Percentiles rank a stretch among this genome's conserved stretches.
phyloP scores from a whole-genome alignment of 2,888 invertebrate species.

The Drosophila ochracea region DNA sequence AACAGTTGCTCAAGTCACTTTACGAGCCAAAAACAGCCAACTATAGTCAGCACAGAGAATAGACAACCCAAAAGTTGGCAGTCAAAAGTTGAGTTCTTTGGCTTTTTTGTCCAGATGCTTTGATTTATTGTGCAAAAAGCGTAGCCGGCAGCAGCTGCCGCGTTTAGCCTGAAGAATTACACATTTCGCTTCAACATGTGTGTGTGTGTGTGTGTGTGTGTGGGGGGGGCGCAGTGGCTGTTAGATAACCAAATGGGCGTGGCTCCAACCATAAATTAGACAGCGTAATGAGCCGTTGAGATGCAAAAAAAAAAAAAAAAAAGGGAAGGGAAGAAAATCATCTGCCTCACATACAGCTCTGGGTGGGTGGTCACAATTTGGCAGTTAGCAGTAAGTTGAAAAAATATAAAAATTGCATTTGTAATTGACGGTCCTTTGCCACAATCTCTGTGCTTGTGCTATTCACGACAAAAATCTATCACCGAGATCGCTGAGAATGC shows the following conservation, averaged over 20 bases:
- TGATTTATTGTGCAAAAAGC: conserved; percentile 74
- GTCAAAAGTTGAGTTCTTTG: conserved; percentile 40
- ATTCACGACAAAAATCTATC: background rate
- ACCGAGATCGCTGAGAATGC: background rate
- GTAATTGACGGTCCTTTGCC: background rate
- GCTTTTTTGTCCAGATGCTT: conserved; percentile 40
- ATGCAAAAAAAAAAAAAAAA: conserved; percentile 29
- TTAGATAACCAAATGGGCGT: conserved; percentile 49
- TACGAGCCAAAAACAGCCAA: conserved; percentile 49
- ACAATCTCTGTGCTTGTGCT: background rate
- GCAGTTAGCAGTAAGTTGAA: conserved; percentile 1
- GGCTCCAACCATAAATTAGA: conserved; percentile 61
- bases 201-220: background rate
- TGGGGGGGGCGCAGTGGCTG: conserved; percentile 16
- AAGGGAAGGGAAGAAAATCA: background rate
- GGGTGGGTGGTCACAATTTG: conserved; percentile 41
- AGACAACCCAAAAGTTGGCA: conserved; percentile 39
- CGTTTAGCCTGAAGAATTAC: conserved; percentile 57
- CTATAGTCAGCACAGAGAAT: conserved; percentile 27
- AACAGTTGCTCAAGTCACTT: conserved; percentile 61
- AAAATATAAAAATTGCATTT: conserved; percentile 6
- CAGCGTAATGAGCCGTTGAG: conserved; percentile 74
- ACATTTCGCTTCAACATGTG: conserved; percentile 1
- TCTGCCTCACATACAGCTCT: conserved; percentile 5
- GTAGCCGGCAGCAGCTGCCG: conserved; percentile 77